Percentiles rank a stretch among this genome's conserved stretches.
phyloP scores from a whole-genome alignment of 2,113 vertebrate genomes.

The Tachysurus fulvidraco region DNA sequence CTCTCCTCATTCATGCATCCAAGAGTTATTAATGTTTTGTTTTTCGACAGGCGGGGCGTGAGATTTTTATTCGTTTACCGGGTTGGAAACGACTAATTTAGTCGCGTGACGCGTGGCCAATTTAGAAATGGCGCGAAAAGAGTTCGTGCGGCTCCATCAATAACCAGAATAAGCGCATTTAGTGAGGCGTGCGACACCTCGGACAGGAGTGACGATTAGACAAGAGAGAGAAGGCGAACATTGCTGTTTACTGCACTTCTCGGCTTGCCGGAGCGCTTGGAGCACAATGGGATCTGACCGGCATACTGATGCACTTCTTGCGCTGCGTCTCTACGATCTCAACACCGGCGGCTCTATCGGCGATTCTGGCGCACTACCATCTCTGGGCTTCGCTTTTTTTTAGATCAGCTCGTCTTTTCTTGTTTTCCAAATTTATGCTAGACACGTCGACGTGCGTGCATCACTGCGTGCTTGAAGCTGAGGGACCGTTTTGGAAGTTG shows the following conservation, averaged over 20 bases:
- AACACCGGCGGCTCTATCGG: slow-evolving; percentile 36
- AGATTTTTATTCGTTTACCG: slow-evolving; percentile 45
- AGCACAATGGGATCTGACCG: slow-evolving; percentile 50
- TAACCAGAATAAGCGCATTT: slow-evolving; percentile 43
- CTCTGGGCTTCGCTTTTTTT: neutral
- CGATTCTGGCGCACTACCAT: slow-evolving; percentile 43
- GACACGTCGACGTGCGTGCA: slow-evolving; percentile 73
- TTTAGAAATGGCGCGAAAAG: slow-evolving; percentile 40
- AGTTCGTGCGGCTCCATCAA: slow-evolving; percentile 6
- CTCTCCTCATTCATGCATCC: neutral
- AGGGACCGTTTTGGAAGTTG: slow-evolving; percentile 74
- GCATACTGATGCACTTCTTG: slow-evolving; percentile 56
- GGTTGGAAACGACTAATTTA: slow-evolving; percentile 47
- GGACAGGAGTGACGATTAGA: slow-evolving; percentile 48
- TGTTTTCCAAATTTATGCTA: slow-evolving; percentile 71
- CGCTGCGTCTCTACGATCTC: slow-evolving; percentile 45
- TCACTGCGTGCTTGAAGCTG: slow-evolving; percentile 66
- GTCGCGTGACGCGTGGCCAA: slow-evolving; percentile 47
- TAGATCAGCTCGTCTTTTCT: neutral
- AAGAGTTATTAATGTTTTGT: neutral
- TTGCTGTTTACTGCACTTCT: slow-evolving; percentile 33
- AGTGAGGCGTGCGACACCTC: slow-evolving; percentile 48
- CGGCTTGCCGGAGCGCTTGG: slow-evolving; percentile 1
- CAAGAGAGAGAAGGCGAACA: slow-evolving; percentile 43
- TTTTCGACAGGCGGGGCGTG: neutral